Percentiles rank a stretch among this genome's conserved stretches.
Evolutionary conservation across 2,888 invertebrate genomes (phyloP).

Genomic region (Halocaridina rubra): DNA sequence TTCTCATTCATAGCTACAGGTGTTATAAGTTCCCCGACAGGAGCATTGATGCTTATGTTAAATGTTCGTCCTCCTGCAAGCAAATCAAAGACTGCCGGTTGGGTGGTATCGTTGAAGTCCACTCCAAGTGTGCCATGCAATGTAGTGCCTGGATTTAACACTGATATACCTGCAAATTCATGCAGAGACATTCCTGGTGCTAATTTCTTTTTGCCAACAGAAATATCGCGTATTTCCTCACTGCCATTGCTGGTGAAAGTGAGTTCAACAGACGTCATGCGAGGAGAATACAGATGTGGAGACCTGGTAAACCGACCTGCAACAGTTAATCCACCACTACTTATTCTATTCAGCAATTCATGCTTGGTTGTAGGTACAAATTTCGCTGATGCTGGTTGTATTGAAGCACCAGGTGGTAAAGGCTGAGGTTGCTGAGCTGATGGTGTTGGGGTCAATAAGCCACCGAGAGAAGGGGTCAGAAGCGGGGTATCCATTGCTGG

Average conservation of each 20-base stretch:
- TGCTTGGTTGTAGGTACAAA: constrained; percentile 74
- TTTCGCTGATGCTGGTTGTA: constrained; percentile 74
- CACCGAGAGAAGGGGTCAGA: constrained; percentile 86
- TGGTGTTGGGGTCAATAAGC: constrained; percentile 78
- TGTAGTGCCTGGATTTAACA: constrained; percentile 76
- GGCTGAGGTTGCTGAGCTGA: constrained; percentile 63
- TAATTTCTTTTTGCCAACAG: constrained; percentile 78
- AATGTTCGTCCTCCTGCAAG: constrained; percentile 68
- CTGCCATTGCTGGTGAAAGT: constrained; percentile 80
- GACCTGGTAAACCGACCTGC: constrained; percentile 78
- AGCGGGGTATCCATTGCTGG: constrained; percentile 76
- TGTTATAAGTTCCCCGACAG: constrained; percentile 88
- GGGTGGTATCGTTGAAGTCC: constrained; percentile 93
- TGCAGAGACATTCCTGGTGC: constrained; percentile 80
- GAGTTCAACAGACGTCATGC: constrained; percentile 85
- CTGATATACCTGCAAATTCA: constrained; percentile 78
- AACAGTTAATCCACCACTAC: constrained; percentile 72
- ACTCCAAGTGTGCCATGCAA: constrained; percentile 79
- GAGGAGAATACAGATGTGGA: constrained; percentile 83
- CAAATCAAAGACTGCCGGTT: constrained; percentile 83
- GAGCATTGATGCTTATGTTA: constrained; percentile 76
- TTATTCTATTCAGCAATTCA: constrained; percentile 80
- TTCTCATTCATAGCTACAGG: constrained; percentile 81
- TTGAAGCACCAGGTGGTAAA: constrained; percentile 31
- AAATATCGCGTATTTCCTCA: constrained; percentile 76